Percentiles rank a stretch among this genome's conserved stretches.
Conservation (phyloP, 2,888 invertebrate species). For the Pomacea canaliculata region DNA sequence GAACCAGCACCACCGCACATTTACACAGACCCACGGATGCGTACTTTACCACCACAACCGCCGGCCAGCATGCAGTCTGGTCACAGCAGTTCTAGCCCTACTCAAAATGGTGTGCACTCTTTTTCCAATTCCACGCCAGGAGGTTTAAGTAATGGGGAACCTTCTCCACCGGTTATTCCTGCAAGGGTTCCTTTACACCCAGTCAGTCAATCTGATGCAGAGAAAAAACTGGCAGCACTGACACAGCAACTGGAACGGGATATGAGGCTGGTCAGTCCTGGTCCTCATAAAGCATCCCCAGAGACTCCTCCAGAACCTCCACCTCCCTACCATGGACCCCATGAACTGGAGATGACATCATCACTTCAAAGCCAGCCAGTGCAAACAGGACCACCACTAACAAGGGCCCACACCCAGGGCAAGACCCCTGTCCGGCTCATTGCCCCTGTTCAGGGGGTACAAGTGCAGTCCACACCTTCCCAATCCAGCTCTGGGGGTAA, state of each 20-base stretch:
- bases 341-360: slow-evolving; percentile 55
- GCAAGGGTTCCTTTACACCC: slow-evolving; percentile 52
- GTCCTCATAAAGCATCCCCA: slow-evolving; percentile 17
- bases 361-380: slow-evolving; percentile 41
- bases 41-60: slow-evolving; percentile 46
- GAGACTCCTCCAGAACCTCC: slow-evolving; percentile 45
- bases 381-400: slow-evolving; percentile 33
- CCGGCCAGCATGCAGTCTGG: slow-evolving; percentile 27
- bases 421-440: slow-evolving; percentile 34
- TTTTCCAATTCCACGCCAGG: slow-evolving; percentile 19
- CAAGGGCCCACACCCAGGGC: slow-evolving; percentile 32
- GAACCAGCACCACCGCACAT: slow-evolving; percentile 50
- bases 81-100: slow-evolving; percentile 15
- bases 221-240: slow-evolving; percentile 61
- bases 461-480: slow-evolving; percentile 29
- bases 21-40: slow-evolving; percentile 51
- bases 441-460: slow-evolving; percentile 39
- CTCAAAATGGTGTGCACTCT: slow-evolving; percentile 25
- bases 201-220: slow-evolving; percentile 54
- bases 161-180: slow-evolving; percentile 49
- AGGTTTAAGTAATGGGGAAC: slow-evolving; percentile 5
- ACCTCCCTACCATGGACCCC: slow-evolving; percentile 68
- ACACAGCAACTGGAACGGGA: slow-evolving; percentile 63
- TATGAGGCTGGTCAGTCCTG: slow-evolving; percentile 38
- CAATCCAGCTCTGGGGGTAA: slow-evolving; percentile 32